phyloP scores from a whole-genome alignment of 2,797 vertebrate genomes.

The Poecilia gillii region DNA sequence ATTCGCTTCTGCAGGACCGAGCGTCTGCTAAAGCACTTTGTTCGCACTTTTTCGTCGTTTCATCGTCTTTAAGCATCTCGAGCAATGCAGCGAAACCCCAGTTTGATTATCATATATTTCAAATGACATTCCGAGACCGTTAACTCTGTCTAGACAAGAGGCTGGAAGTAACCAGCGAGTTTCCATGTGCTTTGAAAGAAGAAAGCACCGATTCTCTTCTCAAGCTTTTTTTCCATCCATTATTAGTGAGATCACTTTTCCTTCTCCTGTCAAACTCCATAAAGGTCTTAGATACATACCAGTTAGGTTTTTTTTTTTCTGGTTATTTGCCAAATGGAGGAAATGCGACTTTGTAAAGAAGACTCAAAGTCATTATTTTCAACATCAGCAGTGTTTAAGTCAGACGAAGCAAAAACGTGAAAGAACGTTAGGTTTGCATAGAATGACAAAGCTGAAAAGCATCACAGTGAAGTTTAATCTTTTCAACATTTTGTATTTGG shows the following conservation, averaged over 20 bases:
- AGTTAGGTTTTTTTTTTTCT: constrained; percentile 3
- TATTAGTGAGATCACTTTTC: constrained; percentile 25
- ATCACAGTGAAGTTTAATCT: neutral
- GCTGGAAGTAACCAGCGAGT: constrained; percentile 57
- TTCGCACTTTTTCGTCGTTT: constrained; percentile 26
- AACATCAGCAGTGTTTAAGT: neutral
- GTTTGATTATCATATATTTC: constrained; percentile 60
- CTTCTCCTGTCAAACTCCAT: constrained; percentile 28
- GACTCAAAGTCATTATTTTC: neutral
- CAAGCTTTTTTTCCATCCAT: constrained; percentile 42
- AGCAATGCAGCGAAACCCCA: constrained; percentile 40
- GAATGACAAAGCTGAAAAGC: neutral
- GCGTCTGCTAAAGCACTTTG: constrained; percentile 35
- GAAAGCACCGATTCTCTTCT: constrained; percentile 18
- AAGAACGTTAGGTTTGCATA: neutral
- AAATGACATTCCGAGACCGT: constrained; percentile 60
- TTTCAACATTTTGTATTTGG: neutral
- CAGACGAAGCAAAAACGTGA: neutral
- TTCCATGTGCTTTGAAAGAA: constrained; percentile 41
- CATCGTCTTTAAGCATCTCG: constrained; percentile 37
- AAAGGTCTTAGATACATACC: constrained; percentile 10
- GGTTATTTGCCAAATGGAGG: constrained; percentile 16
- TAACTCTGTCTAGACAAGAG: constrained; percentile 75
- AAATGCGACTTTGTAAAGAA: neutral
- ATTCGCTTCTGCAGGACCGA: constrained; percentile 50